These are phyloP conservation scores for Andricus grossulariae DNA, from an alignment of 1,140 invertebrate genomes.

Conservation along the genomic window DNA sequence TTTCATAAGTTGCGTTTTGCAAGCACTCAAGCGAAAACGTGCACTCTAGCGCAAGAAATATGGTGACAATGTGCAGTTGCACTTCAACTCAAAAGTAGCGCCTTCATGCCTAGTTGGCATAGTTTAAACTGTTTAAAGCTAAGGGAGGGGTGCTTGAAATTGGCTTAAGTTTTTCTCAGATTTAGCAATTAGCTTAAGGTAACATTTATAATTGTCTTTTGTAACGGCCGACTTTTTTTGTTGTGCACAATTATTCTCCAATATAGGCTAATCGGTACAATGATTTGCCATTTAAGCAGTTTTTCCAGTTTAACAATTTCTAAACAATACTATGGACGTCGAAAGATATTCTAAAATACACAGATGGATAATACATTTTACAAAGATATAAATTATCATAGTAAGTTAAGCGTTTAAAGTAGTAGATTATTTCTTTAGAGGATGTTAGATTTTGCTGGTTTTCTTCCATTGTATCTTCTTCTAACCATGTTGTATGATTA, in stretches of 20 bases:
- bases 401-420: too few species aligned
- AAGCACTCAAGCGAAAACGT: constrained; percentile 28
- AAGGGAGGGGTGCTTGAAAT: background rate
- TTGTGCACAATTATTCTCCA: background rate
- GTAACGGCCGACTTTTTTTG: background rate
- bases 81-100: constrained; percentile 21
- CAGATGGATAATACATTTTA: too few species aligned
- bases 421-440: too few species aligned
- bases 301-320: too few species aligned
- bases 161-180: background rate
- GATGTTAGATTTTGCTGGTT: too few species aligned
- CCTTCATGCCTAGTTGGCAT: constrained; percentile 20
- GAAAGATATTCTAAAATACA: too few species aligned
- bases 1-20: constrained; percentile 26
- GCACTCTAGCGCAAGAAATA: constrained; percentile 20
- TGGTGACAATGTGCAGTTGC: constrained; percentile 25
- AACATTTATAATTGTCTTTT: background rate
- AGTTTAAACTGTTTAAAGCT: background rate
- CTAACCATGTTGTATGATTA: too few species aligned
- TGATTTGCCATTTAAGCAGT: too few species aligned
- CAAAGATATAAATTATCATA: too few species aligned
- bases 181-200: background rate
- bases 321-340: too few species aligned
- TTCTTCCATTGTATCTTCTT: too few species aligned
- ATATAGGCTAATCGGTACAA: too few species aligned